phyloP scores from a whole-genome alignment of 2,113 vertebrate genomes.

The Pelvicachromis taeniatus region DNA sequence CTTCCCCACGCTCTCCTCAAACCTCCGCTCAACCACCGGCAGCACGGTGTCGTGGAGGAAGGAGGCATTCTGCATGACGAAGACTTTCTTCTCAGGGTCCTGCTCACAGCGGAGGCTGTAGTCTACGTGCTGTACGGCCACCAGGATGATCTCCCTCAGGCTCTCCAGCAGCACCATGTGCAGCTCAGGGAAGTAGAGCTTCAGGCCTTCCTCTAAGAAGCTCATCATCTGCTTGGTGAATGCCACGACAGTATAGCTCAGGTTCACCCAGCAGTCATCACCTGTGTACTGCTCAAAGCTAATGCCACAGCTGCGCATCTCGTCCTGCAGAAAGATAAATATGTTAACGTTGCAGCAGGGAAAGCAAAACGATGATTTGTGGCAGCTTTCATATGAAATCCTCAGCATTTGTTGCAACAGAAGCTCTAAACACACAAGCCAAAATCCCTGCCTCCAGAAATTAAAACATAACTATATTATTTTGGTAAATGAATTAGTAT shows the following conservation, averaged over 20 bases:
- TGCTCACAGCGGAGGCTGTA: conserved; percentile 97
- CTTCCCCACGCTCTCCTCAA: conserved; percentile 93
- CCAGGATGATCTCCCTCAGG: conserved; percentile 90
- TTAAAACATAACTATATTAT: not conserved
- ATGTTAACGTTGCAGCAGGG: not conserved
- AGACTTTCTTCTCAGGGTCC: conserved; percentile 91
- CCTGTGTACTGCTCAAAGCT: conserved; percentile 91
- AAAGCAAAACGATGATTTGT: not conserved
- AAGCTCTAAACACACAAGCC: not conserved
- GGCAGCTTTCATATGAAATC: not conserved
- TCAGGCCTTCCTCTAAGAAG: conserved; percentile 94
- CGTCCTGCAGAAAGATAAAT: conserved; percentile 69
- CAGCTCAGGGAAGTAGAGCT: conserved; percentile 94
- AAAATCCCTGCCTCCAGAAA: not conserved
- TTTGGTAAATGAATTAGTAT: too few species aligned
- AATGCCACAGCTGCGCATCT: conserved; percentile 89
- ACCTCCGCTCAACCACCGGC: conserved; percentile 90
- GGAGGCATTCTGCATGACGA: conserved; percentile 88
- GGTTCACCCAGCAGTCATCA: conserved; percentile 97
- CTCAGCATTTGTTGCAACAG: not conserved
- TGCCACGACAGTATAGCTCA: conserved; percentile 96
- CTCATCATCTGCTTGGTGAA: conserved; percentile 98
- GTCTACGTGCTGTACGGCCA: conserved; percentile 95
- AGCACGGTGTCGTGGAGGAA: conserved; percentile 96
- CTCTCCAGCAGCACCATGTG: conserved; percentile 98